Evolutionary conservation across 2,113 vertebrate species (phyloP), one percentile per base, ranked within the genome.

Genomic region (Phylloscopus trochilus): DNA sequence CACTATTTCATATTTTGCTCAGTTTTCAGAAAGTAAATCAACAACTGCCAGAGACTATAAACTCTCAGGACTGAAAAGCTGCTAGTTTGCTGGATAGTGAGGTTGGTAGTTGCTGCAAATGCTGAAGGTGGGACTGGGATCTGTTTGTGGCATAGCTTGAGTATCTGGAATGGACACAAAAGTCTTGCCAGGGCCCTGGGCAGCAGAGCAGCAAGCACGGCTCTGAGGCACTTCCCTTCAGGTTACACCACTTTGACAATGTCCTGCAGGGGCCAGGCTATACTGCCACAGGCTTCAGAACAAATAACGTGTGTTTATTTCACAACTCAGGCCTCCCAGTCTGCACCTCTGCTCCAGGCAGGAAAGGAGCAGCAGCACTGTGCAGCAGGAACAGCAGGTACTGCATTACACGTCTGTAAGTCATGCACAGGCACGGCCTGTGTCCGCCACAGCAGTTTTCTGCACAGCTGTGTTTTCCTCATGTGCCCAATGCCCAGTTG

Each of bases 381-480:
- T 4, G 46, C 9, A 60, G 56, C n/a, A 72, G 22, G 59, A 60
- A 11, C 9, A 58, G 58, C 67, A 41, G 24, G 24, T 8, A 14
- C 46, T 23, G 51, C 22, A 4, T 9, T 10, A 15, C 6, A 12
- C 0, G 0, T 30, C 46, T 64, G 4, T 1, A 35, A 23, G 35
- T 3, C 43, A 20, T 0, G 5, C 24, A 30, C 8, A 22, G 20
- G 18, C 13, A 39, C 0, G 10, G 33, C 13, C 4, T 5, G 7
- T 7, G 33, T 2, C 35, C 43, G 0, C 5, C 75, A 30, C 0
- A 0, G 43, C 51, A 66, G 17, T 3, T 33, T 62, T 39, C 47
- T 47, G 46, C 35, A 43, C 14, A 83, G n/a, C 19, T 10, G 1
- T 23, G n/a, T 28, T 10, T 15, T 77, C 31, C 70, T 46, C 33